A percentile compares a stretch with the other conserved stretches of the same genome.
phyloP scores from a whole-genome alignment of 2,797 vertebrate species.

The Clarias fuscus region DNA sequence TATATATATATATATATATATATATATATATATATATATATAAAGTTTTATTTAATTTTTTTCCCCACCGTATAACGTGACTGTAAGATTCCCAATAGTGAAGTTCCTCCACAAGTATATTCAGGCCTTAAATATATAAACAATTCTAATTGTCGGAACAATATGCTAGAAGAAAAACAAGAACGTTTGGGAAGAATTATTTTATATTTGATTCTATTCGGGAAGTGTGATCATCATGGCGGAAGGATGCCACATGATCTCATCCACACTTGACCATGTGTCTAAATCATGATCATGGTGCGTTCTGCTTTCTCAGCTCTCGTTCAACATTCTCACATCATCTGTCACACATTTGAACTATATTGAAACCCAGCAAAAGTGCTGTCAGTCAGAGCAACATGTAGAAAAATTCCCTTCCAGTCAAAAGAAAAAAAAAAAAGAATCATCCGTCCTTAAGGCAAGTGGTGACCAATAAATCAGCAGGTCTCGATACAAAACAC shows the following conservation, averaged over 20 bases:
- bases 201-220: background rate
- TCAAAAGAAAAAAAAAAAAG: conserved; percentile 31
- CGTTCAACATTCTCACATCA: background rate
- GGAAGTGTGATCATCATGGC: conserved; percentile 31
- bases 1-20: too few species aligned
- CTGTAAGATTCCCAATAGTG: background rate
- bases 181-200: background rate
- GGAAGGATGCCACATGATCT: conserved; percentile 2
- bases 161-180: conserved; percentile 53
- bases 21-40: too few species aligned
- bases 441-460: conserved; percentile 46
- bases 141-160: conserved; percentile 36
- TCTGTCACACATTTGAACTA: background rate
- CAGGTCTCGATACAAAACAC: conserved; percentile 40
- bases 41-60: too few species aligned
- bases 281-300: background rate
- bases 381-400: background rate
- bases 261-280: background rate
- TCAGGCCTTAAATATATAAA: conserved; percentile 15
- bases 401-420: conserved; percentile 29
- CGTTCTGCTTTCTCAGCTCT: background rate
- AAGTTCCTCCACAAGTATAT: background rate
- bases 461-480: conserved; percentile 62
- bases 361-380: conserved; percentile 14
- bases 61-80: background rate